phyloP scores from a whole-genome alignment of 2,113 vertebrate genomes.

The Brienomyrus longianalis region DNA sequence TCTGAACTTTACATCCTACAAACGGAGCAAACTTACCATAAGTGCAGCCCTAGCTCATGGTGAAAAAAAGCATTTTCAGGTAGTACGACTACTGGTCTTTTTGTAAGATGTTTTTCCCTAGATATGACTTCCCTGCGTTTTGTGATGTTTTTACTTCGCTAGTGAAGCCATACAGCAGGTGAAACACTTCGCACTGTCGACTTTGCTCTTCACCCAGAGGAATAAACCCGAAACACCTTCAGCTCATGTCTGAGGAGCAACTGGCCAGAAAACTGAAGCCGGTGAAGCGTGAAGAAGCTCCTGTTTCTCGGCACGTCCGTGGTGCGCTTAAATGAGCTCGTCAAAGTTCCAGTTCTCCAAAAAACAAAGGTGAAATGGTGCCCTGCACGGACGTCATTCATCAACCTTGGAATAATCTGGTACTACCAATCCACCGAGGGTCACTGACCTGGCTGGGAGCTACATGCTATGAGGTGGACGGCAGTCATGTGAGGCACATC shows the following conservation, averaged over 20 bases:
- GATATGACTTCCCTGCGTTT: not conserved
- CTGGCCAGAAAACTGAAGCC: not conserved
- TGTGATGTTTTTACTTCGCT: not conserved
- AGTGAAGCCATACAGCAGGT: not conserved
- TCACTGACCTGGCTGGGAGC: not conserved
- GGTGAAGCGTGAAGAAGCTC: slow-evolving; percentile 3
- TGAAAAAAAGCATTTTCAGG: slow-evolving; percentile 32
- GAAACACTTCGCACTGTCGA: not conserved
- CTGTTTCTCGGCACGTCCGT: not conserved
- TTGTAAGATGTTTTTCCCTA: not conserved
- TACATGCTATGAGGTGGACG: not conserved
- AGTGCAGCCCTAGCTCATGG: slow-evolving; percentile 37
- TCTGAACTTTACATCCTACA: slow-evolving; percentile 63
- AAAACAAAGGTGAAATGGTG: not conserved
- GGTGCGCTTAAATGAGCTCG: not conserved
- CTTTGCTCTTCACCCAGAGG: not conserved
- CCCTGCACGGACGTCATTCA: not conserved
- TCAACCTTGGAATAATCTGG: not conserved
- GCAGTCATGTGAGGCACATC: not conserved
- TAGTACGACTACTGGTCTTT: not conserved
- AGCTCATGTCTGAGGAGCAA: not conserved
- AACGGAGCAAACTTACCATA: slow-evolving; percentile 42
- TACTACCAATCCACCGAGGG: not conserved
- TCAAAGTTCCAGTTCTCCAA: not conserved
- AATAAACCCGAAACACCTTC: slow-evolving; percentile 11